A percentile compares a stretch with the other conserved stretches of the same genome.
Conservation (phyloP, 2,113 vertebrate genomes). For the Oreochromis spilurus region DNA sequence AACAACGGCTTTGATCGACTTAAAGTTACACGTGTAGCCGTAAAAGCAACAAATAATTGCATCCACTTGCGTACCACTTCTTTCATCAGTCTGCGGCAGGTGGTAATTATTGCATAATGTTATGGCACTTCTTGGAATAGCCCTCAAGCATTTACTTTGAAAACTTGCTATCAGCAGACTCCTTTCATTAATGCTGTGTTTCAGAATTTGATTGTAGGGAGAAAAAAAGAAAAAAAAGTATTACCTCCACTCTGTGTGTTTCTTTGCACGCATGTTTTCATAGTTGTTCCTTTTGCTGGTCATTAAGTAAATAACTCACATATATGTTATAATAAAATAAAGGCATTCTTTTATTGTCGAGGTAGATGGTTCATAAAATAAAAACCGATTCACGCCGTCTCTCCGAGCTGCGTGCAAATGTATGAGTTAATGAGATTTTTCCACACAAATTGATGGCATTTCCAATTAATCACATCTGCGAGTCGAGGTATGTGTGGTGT, state of each 20-base stretch:
- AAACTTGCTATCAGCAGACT: background rate
- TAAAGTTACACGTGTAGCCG: background rate
- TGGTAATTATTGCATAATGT: background rate
- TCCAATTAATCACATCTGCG: background rate
- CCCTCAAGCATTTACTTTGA: background rate
- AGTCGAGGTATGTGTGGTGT: background rate
- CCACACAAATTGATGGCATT: background rate
- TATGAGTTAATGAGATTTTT: slow-evolving; percentile 6
- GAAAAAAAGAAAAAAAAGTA: background rate
- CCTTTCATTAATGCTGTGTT: background rate
- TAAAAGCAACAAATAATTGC: background rate
- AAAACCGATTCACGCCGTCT: background rate
- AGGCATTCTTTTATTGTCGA: background rate
- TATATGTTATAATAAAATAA: background rate
- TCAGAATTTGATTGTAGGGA: background rate
- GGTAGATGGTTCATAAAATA: background rate
- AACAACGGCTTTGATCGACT: background rate
- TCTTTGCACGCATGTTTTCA: background rate
- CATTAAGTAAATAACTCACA: background rate
- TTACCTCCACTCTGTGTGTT: background rate
- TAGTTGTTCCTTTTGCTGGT: background rate
- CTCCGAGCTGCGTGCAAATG: background rate
- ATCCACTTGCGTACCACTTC: background rate
- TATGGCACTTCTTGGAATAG: background rate
- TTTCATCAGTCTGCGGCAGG: background rate